Evolutionary conservation across 64 coral and sea anemone species (phyloP), one percentile per base, ranked within the genome.

Genomic region (Pachyseris speciosa): DNA sequence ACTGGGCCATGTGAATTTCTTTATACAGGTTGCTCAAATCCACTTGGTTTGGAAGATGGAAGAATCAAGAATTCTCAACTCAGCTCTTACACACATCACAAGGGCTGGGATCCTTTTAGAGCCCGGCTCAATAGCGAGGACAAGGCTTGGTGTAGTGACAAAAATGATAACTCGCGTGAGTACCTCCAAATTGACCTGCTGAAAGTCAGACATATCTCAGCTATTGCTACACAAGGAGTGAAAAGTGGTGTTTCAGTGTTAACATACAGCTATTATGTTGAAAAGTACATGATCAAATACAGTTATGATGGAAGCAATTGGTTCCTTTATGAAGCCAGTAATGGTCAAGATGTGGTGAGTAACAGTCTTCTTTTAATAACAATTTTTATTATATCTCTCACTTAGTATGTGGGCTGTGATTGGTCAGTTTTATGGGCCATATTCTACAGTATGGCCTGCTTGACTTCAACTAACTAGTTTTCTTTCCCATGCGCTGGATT

Each of bases 151-250:
- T 96, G 94, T 37, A 96, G 94, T 48, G 7, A 69, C 5, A 58
- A 22, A 19, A 50, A 89, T 37, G n/a, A 11, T 34, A 13, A 1
- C 0, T 10, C 31, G 52, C 11, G 16, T 3, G 90, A 92, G 20
- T 92, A 84, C 32, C 69, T 96, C 51, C 58, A 96, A 73, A 88
- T 96, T 44, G 78, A 85, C 38, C 31, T 96, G 47, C 37, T 88
- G 1, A 89, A 47, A 76, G 90, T 96, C 57, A 76, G 85, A 60
- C 90, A 96, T 85, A 69, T 96, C 28, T 92, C 94, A 16, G 68
- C 44, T n/a, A 65, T 96, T 55, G 90, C 24, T 34, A 92, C 61
- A 5, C 94, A 92, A 85, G 94, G 94, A 9, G 51, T 59, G 13
- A 25, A 40, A 4, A n/a, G n/a, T n/a, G 1, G 22, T 31, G n/a